Evolutionary conservation across 1,140 invertebrate species (phyloP).

Genomic region (Pseudomyrmex pallidus): DNA sequence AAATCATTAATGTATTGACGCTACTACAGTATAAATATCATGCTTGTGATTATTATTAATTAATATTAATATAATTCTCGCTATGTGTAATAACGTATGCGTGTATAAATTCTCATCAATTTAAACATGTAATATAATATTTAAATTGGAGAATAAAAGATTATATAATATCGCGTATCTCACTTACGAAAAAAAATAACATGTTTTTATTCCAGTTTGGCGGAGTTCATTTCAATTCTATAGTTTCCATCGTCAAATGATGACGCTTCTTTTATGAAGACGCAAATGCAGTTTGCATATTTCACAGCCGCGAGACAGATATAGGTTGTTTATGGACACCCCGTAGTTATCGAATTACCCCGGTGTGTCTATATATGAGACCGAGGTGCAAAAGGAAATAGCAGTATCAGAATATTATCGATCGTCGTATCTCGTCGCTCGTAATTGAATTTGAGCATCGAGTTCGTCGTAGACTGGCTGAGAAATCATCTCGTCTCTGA

Average conservation of each 20-base stretch:
- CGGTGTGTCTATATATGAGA: background rate
- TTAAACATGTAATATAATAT: conserved; percentile 11
- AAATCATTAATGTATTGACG: background rate
- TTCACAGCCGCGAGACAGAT: background rate
- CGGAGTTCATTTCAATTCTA: background rate
- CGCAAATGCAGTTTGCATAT: conserved; percentile 30
- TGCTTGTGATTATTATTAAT: conserved; percentile 24
- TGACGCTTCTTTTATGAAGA: background rate
- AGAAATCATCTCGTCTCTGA: conserved; percentile 19
- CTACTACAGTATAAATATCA: conserved; percentile 12
- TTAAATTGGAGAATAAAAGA: background rate
- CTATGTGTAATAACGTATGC: background rate
- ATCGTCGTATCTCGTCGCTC: background rate
- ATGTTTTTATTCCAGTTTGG: background rate
- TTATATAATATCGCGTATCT: background rate
- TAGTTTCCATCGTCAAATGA: background rate
- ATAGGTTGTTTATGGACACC: conserved; percentile 38
- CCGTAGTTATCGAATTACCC: conserved; percentile 47
- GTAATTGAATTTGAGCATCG: conserved; percentile 40
- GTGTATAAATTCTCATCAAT: background rate
- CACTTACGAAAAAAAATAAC: background rate
- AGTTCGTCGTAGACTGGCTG: background rate
- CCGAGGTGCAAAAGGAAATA: conserved; percentile 37
- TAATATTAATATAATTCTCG: background rate
- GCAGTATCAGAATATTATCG: conserved; percentile 41